Base-by-base conservation (phyloP, 2,113 vertebrate genomes). In the Tonatia bakeri region DNA sequence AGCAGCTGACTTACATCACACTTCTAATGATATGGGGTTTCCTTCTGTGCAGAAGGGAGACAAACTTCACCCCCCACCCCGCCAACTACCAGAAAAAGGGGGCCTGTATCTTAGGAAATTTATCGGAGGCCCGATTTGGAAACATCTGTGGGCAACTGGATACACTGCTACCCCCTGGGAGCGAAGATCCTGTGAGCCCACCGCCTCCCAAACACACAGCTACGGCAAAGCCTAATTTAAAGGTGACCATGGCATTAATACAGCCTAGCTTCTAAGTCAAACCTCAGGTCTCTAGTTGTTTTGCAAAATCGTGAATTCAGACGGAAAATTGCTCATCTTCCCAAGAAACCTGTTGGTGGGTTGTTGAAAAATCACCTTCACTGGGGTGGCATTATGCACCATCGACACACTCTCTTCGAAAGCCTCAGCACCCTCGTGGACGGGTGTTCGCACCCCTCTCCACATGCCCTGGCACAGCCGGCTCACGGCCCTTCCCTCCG, bases 291-390 rank as follows among this genome's bases (percentile, higher is more conserved):
- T 81, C 76, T 5, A 1, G 73, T 56, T 86, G 79, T 91, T 97
- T 87, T 95, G 45, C 85, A 90, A 47, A 95, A 97, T 93, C 40
- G 47, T 13, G 77, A 96, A 97, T 80, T 1, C 61, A 40, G 38
- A 94, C 16, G 24, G 70, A 95, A 97, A 97, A 98, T 95, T 45
- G 87, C 38, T 91, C 28, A 84, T 95, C 92, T 96, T 96, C 91
- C 89, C 52, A 93, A 83, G 93, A 92, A 97, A 98, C 97, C 95
- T 98, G 98, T 97, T 98, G 97, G 97, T 90, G 50, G 33, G 73
- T 45, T 92, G 84, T 20, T 73, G 45, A 89, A 94, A 31, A 97
- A 31, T 65, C 81, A 28, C 90, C 77, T 72, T 92, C 36, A 22
- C 65, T 54, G 85, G 61, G 43, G 56, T 89, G 94, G 56, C 16